Conservation (phyloP, 2,113 vertebrate species). For the Rhabdomys dilectus region DNA sequence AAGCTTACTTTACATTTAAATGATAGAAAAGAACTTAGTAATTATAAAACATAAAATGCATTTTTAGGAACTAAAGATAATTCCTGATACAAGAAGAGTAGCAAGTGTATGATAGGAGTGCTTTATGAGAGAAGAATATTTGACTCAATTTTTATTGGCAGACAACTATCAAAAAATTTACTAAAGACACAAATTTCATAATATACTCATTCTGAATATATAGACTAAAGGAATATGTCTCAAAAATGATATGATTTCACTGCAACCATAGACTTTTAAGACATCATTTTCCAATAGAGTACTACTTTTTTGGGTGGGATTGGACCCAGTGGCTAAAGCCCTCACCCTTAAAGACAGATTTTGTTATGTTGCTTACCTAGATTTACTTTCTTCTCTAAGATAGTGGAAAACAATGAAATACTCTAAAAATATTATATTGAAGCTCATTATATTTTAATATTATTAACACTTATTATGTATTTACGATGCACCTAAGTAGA, state of each 20-base stretch:
- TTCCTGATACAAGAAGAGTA: neutral
- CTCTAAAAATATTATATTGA: neutral
- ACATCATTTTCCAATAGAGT: neutral
- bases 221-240: neutral
- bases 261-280: neutral
- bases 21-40: neutral
- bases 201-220: neutral
- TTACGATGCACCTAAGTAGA: neutral
- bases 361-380: neutral
- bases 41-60: neutral
- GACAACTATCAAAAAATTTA: neutral
- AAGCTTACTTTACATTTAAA: neutral
- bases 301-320: neutral
- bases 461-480: neutral
- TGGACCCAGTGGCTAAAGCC: neutral
- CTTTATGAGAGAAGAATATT: neutral
- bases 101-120: neutral
- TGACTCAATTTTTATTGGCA: neutral
- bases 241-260: neutral
- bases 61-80: neutral
- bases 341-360: neutral
- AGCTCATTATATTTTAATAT: slow-evolving; percentile 32
- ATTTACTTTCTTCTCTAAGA: neutral
- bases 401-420: neutral
- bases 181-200: neutral